Base-by-base conservation (phyloP, 2,888 invertebrate genomes). In the Suillia variegata region DNA sequence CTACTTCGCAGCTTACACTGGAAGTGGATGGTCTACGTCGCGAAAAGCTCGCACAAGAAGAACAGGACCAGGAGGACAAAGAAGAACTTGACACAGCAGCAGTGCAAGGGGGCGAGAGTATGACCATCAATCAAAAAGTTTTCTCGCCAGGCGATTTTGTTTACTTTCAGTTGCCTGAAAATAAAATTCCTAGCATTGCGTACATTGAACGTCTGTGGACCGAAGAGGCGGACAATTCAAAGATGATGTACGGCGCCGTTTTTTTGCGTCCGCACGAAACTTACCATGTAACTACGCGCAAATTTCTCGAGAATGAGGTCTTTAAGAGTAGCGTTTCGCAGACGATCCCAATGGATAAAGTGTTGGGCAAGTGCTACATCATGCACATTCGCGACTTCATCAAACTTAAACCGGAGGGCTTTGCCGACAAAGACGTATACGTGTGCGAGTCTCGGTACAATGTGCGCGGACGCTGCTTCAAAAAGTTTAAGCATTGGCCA, bases 371-470 rank as follows among this genome's bases (percentile, higher is more conserved):
- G 70, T 98, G 98, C 80, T 92, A 90, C 77, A 95, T 99, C 15
- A 90, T 99, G 87, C 93, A 91, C 76, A 93, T 96, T 26, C 94
- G 93, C 78, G 96, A 98, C 78, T 98, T 96, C 83, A 94, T 97
- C 80, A 92, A 93, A 77, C 88, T 87, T 80, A 88, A 87, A 66
- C 96, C 98, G 0, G 92, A 93, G 85, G 90, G 91, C 18, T 92
- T 93, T 74, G 86, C 89, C 0, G 95, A 96, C 64, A 94, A 94
- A 75, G 97, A 99, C 82, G 91, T 98, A 1, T 99, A 92, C 77
- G 97, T 98, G 0, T 98, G 98, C 80, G 98, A 99, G 83, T 96
- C 94, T 17, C 87, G 96, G 4, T 99, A 99, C 82, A 92, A 90
- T 68, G 89, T 93, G 0, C 89, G 89, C 70, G 88, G 89, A 34